These are phyloP conservation scores for Bombus impatiens DNA, from an alignment of 1,140 invertebrate genomes.

Conservation along the genomic window DNA sequence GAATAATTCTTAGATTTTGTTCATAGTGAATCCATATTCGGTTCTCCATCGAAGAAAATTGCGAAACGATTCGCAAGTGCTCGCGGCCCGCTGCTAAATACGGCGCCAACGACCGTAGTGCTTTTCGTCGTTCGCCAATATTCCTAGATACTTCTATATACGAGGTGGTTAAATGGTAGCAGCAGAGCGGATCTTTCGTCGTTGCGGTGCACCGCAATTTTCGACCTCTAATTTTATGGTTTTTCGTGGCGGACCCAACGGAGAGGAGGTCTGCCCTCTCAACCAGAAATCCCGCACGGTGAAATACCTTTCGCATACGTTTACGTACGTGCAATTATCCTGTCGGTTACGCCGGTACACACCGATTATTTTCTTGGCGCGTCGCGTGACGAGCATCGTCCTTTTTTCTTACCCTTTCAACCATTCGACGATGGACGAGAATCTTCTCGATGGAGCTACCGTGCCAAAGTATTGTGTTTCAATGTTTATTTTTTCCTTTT, in stretches of 20 bases:
- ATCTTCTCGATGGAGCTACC: neutral
- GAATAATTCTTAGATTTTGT: neutral
- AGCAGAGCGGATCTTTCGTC: neutral
- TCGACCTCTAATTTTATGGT: slow-evolving; percentile 30
- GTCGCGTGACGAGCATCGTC: neutral
- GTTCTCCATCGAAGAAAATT: neutral
- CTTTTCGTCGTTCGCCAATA: neutral
- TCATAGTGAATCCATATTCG: no score
- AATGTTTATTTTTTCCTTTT: no score
- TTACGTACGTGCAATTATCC: slow-evolving; percentile 29
- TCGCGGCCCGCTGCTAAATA: neutral
- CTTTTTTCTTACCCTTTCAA: neutral
- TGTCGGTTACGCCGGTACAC: neutral
- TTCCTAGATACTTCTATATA: neutral
- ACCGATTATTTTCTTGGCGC: slow-evolving; percentile 26
- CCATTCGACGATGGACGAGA: neutral
- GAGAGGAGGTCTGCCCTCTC: neutral
- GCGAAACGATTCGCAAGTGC: neutral
- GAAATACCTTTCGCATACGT: slow-evolving; percentile 34
- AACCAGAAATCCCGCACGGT: neutral
- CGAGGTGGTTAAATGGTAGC: slow-evolving; percentile 17
- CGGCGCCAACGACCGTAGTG: neutral
- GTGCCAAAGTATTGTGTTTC: neutral
- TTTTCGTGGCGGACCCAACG: neutral
- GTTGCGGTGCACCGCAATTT: slow-evolving; percentile 33